phyloP scores from a whole-genome alignment of 2,113 vertebrate species.

The Rafetus swinhoei region DNA sequence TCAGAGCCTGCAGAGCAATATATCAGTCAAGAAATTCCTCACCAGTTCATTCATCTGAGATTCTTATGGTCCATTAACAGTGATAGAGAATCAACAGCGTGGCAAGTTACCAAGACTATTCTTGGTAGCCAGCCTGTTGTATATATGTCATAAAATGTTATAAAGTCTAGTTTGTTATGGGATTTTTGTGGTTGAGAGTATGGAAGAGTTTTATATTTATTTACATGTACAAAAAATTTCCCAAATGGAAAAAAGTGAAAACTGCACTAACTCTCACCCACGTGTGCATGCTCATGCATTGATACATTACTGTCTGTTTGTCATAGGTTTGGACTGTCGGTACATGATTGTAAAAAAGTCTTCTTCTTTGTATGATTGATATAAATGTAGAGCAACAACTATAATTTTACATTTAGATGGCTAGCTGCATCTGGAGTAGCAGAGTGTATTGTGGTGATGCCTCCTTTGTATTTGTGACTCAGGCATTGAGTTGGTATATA shows the following conservation, averaged over 20 bases:
- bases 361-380: too few species aligned
- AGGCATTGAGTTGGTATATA: too few species aligned
- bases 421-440: too few species aligned
- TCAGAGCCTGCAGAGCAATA: conserved; percentile 79
- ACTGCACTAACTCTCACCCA: not conserved
- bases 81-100: conserved; percentile 31
- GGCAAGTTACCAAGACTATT: conserved; percentile 51
- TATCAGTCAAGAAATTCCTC: conserved; percentile 74
- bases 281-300: not conserved
- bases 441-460: too few species aligned
- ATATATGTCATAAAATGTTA: conserved; percentile 49
- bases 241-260: conserved; percentile 3
- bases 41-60: conserved; percentile 74
- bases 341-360: not conserved
- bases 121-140: conserved; percentile 41
- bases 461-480: too few species aligned
- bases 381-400: too few species aligned
- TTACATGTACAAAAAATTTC: conserved; percentile 43
- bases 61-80: conserved; percentile 70
- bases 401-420: too few species aligned
- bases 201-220: conserved; percentile 37
- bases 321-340: not conserved
- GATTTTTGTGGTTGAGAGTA: conserved; percentile 21
- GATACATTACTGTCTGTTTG: not conserved
- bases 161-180: conserved; percentile 54